These are phyloP conservation scores for Nezara viridula DNA, from an alignment of 2,888 invertebrate species.

Conservation along the genomic window DNA sequence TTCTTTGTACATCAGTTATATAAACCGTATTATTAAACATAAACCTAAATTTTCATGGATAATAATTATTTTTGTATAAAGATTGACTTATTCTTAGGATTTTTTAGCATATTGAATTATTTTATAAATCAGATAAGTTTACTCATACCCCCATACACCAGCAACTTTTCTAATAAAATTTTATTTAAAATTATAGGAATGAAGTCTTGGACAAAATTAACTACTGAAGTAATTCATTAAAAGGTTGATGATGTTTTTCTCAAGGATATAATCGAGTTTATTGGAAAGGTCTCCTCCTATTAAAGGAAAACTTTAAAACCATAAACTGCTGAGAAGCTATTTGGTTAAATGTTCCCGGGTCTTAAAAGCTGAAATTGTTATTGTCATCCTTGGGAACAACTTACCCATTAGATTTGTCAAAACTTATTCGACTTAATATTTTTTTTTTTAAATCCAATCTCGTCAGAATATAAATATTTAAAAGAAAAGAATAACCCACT, in stretches of 20 bases:
- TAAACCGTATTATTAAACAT: too few species aligned
- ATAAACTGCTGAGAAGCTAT: constrained; percentile 10
- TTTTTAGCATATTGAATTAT: too few species aligned
- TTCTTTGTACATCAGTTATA: too few species aligned
- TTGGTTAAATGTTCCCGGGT: not conserved
- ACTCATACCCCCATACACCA: too few species aligned
- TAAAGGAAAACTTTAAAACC: constrained; percentile 1
- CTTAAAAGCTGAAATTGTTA: not conserved
- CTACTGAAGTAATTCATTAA: not conserved
- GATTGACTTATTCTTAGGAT: too few species aligned
- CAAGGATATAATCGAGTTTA: not conserved
- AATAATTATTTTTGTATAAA: too few species aligned
- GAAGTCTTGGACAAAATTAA: not conserved
- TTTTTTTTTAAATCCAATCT: too few species aligned
- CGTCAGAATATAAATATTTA: too few species aligned
- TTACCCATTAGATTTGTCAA: not conserved
- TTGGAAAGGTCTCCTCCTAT: not conserved
- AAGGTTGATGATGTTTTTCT: not conserved
- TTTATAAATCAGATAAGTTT: not conserved
- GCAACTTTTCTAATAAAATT: not conserved
- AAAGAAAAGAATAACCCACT: too few species aligned
- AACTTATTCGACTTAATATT: not conserved
- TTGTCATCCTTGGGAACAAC: not conserved
- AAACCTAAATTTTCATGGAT: too few species aligned
- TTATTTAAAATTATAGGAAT: not conserved